phyloP scores from a whole-genome alignment of 2,888 invertebrate species.

The Drosophila subquinaria region DNA sequence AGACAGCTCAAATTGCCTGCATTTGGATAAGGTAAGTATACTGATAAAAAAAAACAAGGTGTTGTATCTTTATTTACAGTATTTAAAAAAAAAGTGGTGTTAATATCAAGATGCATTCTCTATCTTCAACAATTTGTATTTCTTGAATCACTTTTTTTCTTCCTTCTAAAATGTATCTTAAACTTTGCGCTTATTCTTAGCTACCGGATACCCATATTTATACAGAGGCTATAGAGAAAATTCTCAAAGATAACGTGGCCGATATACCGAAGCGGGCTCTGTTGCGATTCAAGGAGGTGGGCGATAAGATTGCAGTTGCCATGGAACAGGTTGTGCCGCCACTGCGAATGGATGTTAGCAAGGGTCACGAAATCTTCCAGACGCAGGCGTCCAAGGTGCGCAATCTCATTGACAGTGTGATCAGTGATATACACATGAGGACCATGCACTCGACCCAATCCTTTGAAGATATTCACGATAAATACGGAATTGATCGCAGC shows the following conservation, averaged over 20 bases:
- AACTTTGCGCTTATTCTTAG: conserved; percentile 19
- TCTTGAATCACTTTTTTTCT: too few relatives aligned
- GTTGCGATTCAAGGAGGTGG: conserved; percentile 16
- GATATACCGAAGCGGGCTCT: conserved; percentile 28
- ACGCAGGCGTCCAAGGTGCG: conserved; percentile 15
- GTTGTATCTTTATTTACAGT: neutral
- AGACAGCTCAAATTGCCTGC: conserved; percentile 84
- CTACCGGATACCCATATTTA: conserved; percentile 36
- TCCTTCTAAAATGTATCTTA: neutral
- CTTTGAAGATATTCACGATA: conserved; percentile 56
- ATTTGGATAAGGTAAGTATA: conserved; percentile 41
- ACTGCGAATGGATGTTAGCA: conserved; percentile 20
- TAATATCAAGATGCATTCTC: too few relatives aligned
- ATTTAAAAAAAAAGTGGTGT: too few relatives aligned
- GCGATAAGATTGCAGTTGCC: neutral
- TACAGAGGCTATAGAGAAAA: conserved; percentile 14
- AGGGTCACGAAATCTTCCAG: conserved; percentile 18
- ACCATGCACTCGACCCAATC: conserved; percentile 41
- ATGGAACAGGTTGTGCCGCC: conserved; percentile 18
- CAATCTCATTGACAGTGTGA: conserved; percentile 23
- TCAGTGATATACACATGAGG: conserved; percentile 45
- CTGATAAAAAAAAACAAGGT: neutral
- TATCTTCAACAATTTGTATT: too few relatives aligned
- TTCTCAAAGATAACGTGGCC: neutral
- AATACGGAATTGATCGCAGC: conserved; percentile 39